Evolutionary conservation across 2,113 vertebrate genomes (phyloP).

Genomic region (Festucalex cinctus): DNA sequence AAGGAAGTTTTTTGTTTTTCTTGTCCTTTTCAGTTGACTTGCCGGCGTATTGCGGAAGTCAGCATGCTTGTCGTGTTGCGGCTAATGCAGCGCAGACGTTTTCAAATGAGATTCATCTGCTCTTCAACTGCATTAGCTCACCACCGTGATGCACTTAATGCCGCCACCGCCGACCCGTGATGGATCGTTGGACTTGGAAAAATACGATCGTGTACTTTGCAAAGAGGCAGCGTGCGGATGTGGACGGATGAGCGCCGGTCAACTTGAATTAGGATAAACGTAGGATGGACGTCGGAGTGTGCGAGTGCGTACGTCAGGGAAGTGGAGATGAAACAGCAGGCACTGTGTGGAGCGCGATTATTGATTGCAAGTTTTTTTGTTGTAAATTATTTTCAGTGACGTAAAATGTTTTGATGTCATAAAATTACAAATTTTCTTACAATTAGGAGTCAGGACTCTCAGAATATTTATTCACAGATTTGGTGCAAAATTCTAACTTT

Average conservation of each 20-base stretch:
- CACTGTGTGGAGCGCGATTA: background rate
- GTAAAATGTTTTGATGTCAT: too few relatives aligned
- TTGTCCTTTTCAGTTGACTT: background rate
- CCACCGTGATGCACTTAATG: background rate
- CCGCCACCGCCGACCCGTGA: background rate
- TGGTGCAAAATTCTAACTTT: too few relatives aligned
- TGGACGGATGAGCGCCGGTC: background rate
- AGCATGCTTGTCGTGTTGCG: background rate
- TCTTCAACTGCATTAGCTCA: background rate
- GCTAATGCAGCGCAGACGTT: background rate
- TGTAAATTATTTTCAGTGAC: too few relatives aligned
- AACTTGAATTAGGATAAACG: background rate
- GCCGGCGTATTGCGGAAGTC: background rate
- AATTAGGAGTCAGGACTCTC: too few relatives aligned
- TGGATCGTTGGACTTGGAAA: background rate
- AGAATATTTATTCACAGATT: too few relatives aligned
- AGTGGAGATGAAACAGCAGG: background rate
- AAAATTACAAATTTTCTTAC: too few relatives aligned
- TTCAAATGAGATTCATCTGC: background rate
- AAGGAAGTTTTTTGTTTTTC: background rate
- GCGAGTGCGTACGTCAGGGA: background rate
- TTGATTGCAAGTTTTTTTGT: too few relatives aligned
- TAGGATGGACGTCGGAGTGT: background rate
- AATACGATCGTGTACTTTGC: background rate
- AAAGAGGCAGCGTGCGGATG: background rate